Conservation (phyloP, 2,888 invertebrate species). For the Caenorhabditis zanzibari region DNA sequence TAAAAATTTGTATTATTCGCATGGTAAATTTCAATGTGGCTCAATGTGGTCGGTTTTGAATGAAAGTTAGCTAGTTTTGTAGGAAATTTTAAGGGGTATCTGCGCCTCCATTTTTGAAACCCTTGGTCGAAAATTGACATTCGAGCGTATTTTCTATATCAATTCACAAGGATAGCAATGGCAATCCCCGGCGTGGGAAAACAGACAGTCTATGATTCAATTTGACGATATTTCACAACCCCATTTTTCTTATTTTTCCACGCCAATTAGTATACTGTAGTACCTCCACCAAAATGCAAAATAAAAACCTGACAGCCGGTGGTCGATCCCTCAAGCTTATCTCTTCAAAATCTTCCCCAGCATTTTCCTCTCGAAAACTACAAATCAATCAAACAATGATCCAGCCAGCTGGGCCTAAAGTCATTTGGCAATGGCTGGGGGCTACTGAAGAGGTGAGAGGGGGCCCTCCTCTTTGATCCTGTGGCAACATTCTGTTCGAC, state of each 20-base stretch:
- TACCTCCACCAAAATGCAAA: neutral
- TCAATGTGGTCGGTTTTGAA: too few relatives aligned
- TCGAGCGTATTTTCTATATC: too few relatives aligned
- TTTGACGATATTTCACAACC: neutral
- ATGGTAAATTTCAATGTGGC: too few relatives aligned
- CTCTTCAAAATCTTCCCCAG: conserved; percentile 33
- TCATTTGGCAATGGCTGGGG: conserved; percentile 44
- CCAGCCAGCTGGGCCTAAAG: conserved; percentile 58
- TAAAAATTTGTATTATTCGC: too few relatives aligned
- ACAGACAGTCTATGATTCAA: conserved; percentile 1
- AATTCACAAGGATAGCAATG: too few relatives aligned
- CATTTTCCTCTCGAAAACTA: conserved; percentile 54
- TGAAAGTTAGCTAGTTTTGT: too few relatives aligned
- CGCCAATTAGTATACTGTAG: conserved; percentile 12
- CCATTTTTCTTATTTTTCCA: neutral
- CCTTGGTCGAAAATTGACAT: too few relatives aligned
- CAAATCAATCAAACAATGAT: conserved; percentile 65
- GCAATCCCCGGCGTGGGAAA: neutral
- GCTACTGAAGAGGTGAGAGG: conserved; percentile 6
- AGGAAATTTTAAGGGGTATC: too few relatives aligned
- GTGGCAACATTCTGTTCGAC: conserved; percentile 17
- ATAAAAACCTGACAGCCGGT: conserved; percentile 34
- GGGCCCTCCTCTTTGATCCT: conserved; percentile 18
- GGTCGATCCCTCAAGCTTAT: conserved; percentile 49
- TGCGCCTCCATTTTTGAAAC: too few relatives aligned